A percentile compares a stretch with the other conserved stretches of the same genome.
These are phyloP conservation scores for Sclerodermus sp. DNA, from an alignment of 2,888 invertebrate species.

Conservation along the genomic window DNA sequence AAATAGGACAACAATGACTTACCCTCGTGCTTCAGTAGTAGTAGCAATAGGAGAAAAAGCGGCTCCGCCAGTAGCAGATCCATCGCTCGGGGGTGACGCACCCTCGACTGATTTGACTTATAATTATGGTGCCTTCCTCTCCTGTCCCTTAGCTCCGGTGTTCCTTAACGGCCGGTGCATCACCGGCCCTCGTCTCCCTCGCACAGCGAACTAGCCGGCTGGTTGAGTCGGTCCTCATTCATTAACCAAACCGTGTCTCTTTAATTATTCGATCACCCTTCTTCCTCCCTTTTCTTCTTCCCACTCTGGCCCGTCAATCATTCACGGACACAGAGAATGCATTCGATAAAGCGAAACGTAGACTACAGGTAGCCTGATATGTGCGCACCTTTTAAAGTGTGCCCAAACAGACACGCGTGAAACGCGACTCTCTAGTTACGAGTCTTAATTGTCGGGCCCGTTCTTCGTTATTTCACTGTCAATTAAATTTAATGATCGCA, in stretches of 20 bases:
- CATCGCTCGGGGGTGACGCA: constrained; percentile 28
- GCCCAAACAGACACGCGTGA: constrained; percentile 4
- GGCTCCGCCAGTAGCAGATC: constrained; percentile 31
- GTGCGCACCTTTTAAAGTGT: not conserved
- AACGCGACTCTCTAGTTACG: not conserved
- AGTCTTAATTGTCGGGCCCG: constrained; percentile 27
- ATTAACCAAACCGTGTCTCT: too few relatives aligned
- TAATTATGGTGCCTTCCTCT: constrained; percentile 2
- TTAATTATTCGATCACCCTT: too few relatives aligned
- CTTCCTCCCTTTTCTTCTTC: constrained; percentile 1
- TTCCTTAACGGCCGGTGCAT: too few relatives aligned
- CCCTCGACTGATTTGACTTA: constrained; percentile 5
- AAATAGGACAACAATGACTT: constrained; percentile 19
- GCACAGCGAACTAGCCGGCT: too few relatives aligned
- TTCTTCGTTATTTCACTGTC: constrained; percentile 36
- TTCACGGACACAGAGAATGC: not conserved
- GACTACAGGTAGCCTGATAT: not conserved
- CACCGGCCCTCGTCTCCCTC: too few relatives aligned
- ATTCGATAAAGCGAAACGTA: not conserved
- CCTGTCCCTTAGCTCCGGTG: too few relatives aligned
- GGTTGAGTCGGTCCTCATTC: too few relatives aligned
- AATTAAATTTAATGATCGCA: constrained; percentile 37
- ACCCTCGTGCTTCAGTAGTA: constrained; percentile 40
- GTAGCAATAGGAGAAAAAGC: constrained; percentile 27
- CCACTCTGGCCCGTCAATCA: not conserved